These are phyloP conservation scores for Drosophila seclusa DNA, from an alignment of 2,888 invertebrate genomes.

Conservation along the genomic window DNA sequence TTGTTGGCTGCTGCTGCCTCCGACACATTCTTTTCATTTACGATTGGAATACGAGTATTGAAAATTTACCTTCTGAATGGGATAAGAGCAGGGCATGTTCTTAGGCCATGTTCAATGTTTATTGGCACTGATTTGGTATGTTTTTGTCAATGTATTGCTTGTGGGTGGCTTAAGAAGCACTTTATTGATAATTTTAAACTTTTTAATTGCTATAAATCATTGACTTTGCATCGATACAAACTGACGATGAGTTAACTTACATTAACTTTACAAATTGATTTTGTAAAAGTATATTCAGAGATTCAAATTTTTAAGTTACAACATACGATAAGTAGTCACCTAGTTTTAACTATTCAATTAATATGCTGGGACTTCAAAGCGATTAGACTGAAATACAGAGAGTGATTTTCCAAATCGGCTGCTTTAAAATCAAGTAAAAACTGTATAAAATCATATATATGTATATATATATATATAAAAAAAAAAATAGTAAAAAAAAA, in stretches of 20 bases:
- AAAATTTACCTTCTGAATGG: neutral
- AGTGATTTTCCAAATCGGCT: neutral
- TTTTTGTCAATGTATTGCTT: neutral
- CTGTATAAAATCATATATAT: neutral
- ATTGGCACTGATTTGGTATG: neutral
- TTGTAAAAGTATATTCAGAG: too few species aligned
- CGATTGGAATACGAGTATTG: neutral
- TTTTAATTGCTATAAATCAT: neutral
- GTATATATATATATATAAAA: neutral
- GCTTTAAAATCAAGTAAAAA: neutral
- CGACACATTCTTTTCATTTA: too few species aligned
- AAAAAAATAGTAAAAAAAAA: too few species aligned
- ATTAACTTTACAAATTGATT: neutral
- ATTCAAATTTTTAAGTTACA: neutral
- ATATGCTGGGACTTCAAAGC: neutral
- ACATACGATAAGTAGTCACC: neutral
- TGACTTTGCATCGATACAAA: too few species aligned
- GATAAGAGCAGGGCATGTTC: neutral
- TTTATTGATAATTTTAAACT: neutral
- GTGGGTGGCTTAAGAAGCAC: neutral
- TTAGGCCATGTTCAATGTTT: neutral
- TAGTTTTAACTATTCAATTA: neutral
- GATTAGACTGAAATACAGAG: neutral
- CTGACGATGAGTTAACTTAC: neutral
- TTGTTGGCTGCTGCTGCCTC: too few species aligned